Base-by-base conservation (phyloP, 2,888 invertebrate species). In the Melanchra persicariae region DNA sequence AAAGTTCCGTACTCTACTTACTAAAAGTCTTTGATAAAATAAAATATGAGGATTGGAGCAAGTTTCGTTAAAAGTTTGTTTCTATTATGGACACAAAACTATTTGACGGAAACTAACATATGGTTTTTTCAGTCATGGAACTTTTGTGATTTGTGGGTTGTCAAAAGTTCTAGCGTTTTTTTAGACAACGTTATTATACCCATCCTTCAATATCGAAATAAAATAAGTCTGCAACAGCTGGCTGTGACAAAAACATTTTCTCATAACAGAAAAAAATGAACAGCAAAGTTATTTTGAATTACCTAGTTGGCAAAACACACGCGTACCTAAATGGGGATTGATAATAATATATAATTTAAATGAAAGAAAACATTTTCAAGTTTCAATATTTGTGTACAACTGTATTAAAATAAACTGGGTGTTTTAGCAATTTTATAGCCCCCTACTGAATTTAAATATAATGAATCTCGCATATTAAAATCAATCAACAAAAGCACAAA, bases 1-100 rank as follows among this genome's bases (percentile, higher is more conserved):
- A 60, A 60, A 74, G 43, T 72, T 62, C 9, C 10, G 6, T 49
- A 19, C 19, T 45, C 19, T 1, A 19, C 43, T 43, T 19, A 45
- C 17, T 43, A 8, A 19, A 19, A 45, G 45, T 40, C 2, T 22
- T 43, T 24, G 1, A 10, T 19, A 54, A 45, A 66, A 45, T 57
- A 57, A 55, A 55, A 34, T 12, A 47, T 47, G 22, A 4, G 19
- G 15, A 15, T 6, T 66, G 9, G 24, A 15, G 40, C 43, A 5
- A 64, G n/a, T 47, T 37, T 17, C 34, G 24, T 47, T 7, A 7
- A 0, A 51, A 67, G 22, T 40, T 71, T 52, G 7, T 30, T 62
- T 30, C 43, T 37, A 45, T 26, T 45, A 40, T 5, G 37, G 19
- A 7, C 15, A 43, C 19, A n/a, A 51, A 12, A 55, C 19, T 37